Evolutionary conservation across 2,113 vertebrate species (phyloP).

Genomic region (Sander lucioperca): DNA sequence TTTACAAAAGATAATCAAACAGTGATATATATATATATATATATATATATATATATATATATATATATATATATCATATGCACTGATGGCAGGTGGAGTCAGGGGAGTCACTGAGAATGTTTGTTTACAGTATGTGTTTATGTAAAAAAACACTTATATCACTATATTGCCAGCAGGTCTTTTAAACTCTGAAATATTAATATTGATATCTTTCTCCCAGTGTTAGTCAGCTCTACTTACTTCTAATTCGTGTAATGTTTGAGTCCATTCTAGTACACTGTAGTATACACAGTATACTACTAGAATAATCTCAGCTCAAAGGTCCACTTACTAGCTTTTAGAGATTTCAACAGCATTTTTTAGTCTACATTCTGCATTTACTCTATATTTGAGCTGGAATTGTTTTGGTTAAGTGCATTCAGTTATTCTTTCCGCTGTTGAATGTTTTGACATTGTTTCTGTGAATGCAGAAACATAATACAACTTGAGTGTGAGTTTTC

Average conservation of each 20-base stretch:
- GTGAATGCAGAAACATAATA: background rate
- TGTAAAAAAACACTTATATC: too few species aligned
- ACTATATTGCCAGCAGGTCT: too few species aligned
- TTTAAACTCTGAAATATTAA: background rate
- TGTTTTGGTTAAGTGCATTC: background rate
- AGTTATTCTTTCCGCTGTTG: background rate
- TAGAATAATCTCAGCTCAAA: slow-evolving; percentile 11
- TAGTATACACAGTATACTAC: background rate
- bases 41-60: too few species aligned
- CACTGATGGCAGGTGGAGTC: too few species aligned
- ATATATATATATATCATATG: too few species aligned
- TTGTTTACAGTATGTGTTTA: background rate
- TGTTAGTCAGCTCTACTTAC: background rate
- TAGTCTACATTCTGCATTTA: background rate
- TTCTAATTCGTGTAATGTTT: background rate
- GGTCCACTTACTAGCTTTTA: background rate
- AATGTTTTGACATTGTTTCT: background rate
- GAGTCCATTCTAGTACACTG: background rate
- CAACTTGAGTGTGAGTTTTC: too few species aligned
- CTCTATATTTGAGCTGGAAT: background rate
- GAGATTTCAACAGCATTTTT: background rate
- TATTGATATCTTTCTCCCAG: background rate
- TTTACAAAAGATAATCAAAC: background rate
- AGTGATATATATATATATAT: background rate
- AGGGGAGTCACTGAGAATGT: too few species aligned